A percentile compares a stretch with the other conserved stretches of the same genome.
Evolutionary conservation across 2,113 vertebrate genomes (phyloP).

Genomic region (Hippocampus comes): DNA sequence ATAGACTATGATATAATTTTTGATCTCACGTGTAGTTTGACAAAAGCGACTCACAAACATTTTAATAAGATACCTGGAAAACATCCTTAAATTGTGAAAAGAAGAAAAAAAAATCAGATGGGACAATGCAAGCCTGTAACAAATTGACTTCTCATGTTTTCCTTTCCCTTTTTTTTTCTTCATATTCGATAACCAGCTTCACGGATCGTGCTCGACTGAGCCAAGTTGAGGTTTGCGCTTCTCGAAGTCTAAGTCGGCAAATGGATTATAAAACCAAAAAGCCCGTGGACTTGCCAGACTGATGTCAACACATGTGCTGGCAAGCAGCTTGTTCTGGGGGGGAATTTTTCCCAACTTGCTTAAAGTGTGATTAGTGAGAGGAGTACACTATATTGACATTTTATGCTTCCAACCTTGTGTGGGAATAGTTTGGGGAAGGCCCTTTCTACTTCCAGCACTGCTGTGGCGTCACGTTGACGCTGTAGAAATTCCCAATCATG

Average conservation of each 20-base stretch:
- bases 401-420: neutral
- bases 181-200: neutral
- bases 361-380: neutral
- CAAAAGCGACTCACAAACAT: neutral
- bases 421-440: neutral
- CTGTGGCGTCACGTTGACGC: neutral
- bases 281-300: neutral
- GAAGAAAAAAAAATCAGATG: neutral
- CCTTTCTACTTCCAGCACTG: neutral
- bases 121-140: neutral
- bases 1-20: neutral
- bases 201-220: neutral
- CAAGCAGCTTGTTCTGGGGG: neutral
- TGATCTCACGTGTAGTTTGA: neutral
- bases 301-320: neutral
- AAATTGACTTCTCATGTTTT: neutral
- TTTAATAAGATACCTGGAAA: neutral
- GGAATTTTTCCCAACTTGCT: neutral
- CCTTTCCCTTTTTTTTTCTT: neutral
- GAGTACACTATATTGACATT: neutral
- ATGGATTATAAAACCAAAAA: neutral
- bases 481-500: neutral
- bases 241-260: neutral
- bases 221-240: neutral
- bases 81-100: neutral